Evolutionary conservation across 2,888 invertebrate species (phyloP).

Genomic region (Dioctria rufipes): DNA sequence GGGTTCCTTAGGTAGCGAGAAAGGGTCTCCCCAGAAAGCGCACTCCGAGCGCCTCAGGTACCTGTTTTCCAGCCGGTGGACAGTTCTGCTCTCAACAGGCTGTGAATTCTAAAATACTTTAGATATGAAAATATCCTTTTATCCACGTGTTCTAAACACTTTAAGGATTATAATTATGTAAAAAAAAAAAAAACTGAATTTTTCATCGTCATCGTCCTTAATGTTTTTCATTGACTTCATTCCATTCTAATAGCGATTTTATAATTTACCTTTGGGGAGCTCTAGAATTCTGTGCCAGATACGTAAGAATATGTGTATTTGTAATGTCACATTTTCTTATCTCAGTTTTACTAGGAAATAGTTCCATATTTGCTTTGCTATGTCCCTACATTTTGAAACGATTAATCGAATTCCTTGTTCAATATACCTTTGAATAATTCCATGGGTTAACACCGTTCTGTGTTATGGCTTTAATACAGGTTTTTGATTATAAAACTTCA

Average conservation of each 20-base stretch:
- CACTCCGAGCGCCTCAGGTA: too few relatives aligned
- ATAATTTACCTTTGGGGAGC: conserved; percentile 6
- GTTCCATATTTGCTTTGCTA: conserved; percentile 6
- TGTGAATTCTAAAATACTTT: too few relatives aligned
- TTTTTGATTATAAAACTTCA: not conserved
- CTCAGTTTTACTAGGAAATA: conserved; percentile 8
- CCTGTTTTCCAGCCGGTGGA: too few relatives aligned
- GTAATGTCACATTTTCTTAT: not conserved
- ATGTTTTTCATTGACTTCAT: conserved; percentile 4
- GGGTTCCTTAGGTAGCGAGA: too few relatives aligned
- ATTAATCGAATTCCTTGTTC: conserved; percentile 10
- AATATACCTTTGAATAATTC: conserved; percentile 2
- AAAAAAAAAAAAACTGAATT: too few relatives aligned
- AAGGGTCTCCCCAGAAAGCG: too few relatives aligned
- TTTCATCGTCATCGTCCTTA: too few relatives aligned
- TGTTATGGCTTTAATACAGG: conserved; percentile 31
- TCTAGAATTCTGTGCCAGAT: not conserved
- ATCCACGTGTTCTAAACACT: too few relatives aligned
- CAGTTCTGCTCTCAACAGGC: too few relatives aligned
- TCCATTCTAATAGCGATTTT: not conserved
- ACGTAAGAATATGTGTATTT: not conserved
- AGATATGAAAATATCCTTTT: too few relatives aligned
- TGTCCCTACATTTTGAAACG: conserved; percentile 2
- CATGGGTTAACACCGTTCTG: conserved; percentile 32
- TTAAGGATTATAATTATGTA: too few relatives aligned